Percentiles rank a stretch among this genome's conserved stretches.
Conservation (phyloP, 2,113 vertebrate genomes). For the Mionectes macconnelli region DNA sequence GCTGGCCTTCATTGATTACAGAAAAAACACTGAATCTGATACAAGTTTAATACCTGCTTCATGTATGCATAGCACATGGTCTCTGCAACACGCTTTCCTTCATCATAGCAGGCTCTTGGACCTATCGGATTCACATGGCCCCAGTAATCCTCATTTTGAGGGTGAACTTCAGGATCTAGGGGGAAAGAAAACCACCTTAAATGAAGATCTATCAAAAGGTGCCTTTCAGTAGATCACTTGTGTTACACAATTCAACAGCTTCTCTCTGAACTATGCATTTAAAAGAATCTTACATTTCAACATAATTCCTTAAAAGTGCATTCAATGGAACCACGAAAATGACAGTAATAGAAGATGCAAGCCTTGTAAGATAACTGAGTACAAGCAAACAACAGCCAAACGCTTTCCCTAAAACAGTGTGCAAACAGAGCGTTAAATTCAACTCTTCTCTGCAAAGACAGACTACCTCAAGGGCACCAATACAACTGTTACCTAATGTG, state of each 20-base stretch:
- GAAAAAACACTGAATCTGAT: not conserved
- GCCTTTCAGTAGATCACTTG: not conserved
- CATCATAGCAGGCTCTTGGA: slow-evolving; percentile 96
- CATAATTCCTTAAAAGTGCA: not conserved
- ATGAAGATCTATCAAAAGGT: not conserved
- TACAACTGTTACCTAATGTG: not conserved
- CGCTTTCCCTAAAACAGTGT: not conserved
- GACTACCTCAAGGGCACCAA: not conserved
- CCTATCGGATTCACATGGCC: slow-evolving; percentile 98
- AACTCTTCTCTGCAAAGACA: not conserved
- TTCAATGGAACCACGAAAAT: not conserved
- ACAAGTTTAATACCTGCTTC: slow-evolving; percentile 87
- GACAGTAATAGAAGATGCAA: not conserved
- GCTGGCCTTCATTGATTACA: not conserved
- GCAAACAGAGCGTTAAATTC: not conserved
- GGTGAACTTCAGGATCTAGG: slow-evolving; percentile 95
- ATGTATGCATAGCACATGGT: slow-evolving; percentile 99
- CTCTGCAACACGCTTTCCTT: slow-evolving; percentile 95
- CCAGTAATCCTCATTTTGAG: slow-evolving; percentile 98
- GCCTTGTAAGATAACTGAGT: not conserved
- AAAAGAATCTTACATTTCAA: not conserved
- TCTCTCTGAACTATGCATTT: not conserved
- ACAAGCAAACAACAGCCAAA: not conserved
- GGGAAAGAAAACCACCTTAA: not conserved
- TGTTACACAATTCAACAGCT: not conserved